phyloP scores from a whole-genome alignment of 2,113 vertebrate species.

The Gasterosteus nipponicus region DNA sequence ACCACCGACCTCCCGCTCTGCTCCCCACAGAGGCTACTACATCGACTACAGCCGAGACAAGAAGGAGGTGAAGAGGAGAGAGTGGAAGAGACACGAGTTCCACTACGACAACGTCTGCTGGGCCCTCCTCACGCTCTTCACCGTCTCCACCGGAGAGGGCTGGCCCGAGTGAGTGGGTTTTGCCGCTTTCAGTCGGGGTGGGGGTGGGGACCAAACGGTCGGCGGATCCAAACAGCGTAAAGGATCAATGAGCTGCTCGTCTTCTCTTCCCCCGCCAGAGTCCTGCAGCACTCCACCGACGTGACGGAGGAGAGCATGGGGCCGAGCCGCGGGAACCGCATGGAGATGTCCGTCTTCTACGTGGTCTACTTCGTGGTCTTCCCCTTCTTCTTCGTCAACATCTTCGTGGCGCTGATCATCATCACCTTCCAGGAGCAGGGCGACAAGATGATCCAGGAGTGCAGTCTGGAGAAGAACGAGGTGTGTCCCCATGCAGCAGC shows the following conservation, averaged over 20 bases:
- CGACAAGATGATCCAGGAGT: constrained; percentile 99
- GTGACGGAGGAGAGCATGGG: constrained; percentile 96
- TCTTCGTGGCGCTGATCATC: constrained; percentile 98
- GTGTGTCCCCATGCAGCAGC: constrained; percentile 73
- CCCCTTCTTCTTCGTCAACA: constrained; percentile 99
- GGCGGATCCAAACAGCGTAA: no score
- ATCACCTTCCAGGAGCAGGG: constrained; percentile 99
- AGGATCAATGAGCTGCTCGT: neutral
- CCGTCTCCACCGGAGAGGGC: constrained; percentile 96
- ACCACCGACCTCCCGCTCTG: no score
- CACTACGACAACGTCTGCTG: constrained; percentile 99
- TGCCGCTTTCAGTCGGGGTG: no score
- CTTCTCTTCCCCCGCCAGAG: constrained; percentile 75
- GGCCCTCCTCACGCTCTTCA: constrained; percentile 98
- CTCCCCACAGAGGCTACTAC: constrained; percentile 90
- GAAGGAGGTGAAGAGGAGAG: constrained; percentile 95
- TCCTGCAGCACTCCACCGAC: constrained; percentile 96
- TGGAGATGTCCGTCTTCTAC: constrained; percentile 99
- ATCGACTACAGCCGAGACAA: constrained; percentile 95
- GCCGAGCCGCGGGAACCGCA: constrained; percentile 95
- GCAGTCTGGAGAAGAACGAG: constrained; percentile 98
- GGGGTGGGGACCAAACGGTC: neutral
- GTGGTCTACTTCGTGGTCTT: constrained; percentile 99
- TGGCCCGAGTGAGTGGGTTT: constrained; percentile 93
- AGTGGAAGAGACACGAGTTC: constrained; percentile 97